Evolutionary conservation across 2,113 vertebrate genomes (phyloP).

Genomic region (Rhombomys opimus): DNA sequence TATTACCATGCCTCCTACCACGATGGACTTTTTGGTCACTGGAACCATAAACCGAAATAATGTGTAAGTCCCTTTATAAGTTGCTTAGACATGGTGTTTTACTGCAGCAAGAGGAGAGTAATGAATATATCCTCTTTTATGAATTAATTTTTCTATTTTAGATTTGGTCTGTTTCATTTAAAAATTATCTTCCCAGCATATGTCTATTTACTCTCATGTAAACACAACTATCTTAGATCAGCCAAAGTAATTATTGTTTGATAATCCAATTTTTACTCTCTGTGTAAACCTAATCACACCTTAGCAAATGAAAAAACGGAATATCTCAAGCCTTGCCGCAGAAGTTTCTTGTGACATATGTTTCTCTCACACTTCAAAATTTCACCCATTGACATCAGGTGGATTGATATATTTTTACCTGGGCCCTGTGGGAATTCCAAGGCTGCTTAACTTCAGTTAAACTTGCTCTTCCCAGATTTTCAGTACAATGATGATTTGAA

Average conservation of each 20-base stretch:
- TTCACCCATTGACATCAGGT: not conserved
- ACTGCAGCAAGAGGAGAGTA: not conserved
- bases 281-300: not conserved
- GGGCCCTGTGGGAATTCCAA: not conserved
- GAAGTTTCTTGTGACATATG: not conserved
- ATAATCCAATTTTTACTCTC: not conserved
- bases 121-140: not conserved
- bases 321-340: not conserved
- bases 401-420: not conserved
- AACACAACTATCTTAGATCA: not conserved
- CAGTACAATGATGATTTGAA: not conserved
- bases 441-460: not conserved
- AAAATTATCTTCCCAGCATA: not conserved
- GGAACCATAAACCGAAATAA: not conserved
- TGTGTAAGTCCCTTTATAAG: not conserved
- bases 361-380: not conserved
- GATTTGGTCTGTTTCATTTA: conserved; percentile 15
- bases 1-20: not conserved
- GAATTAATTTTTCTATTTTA: conserved; percentile 5
- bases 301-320: not conserved
- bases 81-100: not conserved
- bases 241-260: not conserved
- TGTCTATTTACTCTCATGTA: not conserved
- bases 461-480: conserved; percentile 28
- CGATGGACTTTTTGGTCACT: too few species aligned